phyloP scores from a whole-genome alignment of 2,797 vertebrate species.

The Melanogrammus aeglefinus region DNA sequence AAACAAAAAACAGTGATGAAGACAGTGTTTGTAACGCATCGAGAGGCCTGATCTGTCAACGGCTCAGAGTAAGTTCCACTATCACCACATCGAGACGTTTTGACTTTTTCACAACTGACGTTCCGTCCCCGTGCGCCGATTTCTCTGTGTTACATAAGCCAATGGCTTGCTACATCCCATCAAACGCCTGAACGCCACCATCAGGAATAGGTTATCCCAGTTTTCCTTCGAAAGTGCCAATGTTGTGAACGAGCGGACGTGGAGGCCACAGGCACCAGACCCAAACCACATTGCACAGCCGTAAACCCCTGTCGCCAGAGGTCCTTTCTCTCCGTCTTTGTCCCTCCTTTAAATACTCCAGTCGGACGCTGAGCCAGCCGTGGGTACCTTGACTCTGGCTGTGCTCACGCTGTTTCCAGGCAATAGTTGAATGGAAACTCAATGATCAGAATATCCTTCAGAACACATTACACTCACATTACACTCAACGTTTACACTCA shows the following conservation, averaged over 20 bases:
- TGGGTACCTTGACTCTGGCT: conserved; percentile 50
- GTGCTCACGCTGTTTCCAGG: conserved; percentile 59
- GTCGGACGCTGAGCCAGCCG: conserved; percentile 45
- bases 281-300: conserved; percentile 24
- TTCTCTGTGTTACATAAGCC: conserved; percentile 18
- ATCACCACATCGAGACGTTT: not conserved
- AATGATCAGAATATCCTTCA: conserved; percentile 55
- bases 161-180: conserved; percentile 7
- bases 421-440: conserved; percentile 59
- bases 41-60: not conserved
- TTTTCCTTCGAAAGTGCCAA: conserved; percentile 31
- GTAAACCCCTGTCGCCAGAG: conserved; percentile 39
- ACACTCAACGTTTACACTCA: too few species aligned
- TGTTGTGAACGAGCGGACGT: conserved; percentile 41
- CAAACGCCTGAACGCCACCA: conserved; percentile 18
- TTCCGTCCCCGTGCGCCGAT: not conserved
- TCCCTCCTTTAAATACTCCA: conserved; percentile 8
- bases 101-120: not conserved
- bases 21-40: conserved; percentile 21
- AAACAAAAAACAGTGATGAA: conserved; percentile 1
- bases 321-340: conserved; percentile 21
- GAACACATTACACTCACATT: conserved; percentile 29
- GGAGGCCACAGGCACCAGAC: conserved; percentile 26
- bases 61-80: not conserved
- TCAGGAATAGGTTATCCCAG: conserved; percentile 35